Evolutionary conservation across 92 coral and sea anemone species (phyloP).

Genomic region (Meandrina meandrites): DNA sequence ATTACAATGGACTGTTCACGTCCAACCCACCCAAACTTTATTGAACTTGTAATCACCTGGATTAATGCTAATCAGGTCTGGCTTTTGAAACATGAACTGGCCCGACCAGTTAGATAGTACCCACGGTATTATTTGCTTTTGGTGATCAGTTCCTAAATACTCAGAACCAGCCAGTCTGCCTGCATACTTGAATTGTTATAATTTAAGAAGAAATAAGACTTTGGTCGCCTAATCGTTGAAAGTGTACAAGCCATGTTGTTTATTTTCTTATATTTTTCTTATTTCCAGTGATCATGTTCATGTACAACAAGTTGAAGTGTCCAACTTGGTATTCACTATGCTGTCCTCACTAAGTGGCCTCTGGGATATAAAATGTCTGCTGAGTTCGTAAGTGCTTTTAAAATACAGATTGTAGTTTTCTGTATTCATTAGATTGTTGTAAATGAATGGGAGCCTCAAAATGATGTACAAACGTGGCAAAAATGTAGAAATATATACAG

Average conservation of each 20-base stretch:
- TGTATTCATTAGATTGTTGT: background rate
- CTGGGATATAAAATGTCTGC: slow-evolving; percentile 95
- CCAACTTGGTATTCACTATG: slow-evolving; percentile 84
- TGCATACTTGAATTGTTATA: background rate
- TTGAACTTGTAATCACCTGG: too few species aligned
- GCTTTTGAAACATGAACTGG: too few species aligned
- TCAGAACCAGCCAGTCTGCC: background rate
- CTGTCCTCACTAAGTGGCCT: slow-evolving; percentile 84
- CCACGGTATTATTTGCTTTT: too few species aligned
- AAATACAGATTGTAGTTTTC: background rate
- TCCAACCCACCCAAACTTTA: too few species aligned
- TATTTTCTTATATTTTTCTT: background rate
- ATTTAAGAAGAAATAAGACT: background rate
- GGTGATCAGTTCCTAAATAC: background rate
- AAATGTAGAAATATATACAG: too few species aligned
- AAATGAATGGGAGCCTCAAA: too few species aligned
- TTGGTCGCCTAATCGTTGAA: too few species aligned
- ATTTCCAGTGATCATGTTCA: slow-evolving; percentile 56
- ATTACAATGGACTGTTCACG: too few species aligned
- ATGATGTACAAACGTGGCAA: too few species aligned
- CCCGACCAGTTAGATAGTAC: too few species aligned
- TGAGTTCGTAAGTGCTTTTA: slow-evolving; percentile 79
- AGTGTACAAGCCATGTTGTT: background rate
- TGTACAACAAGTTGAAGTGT: slow-evolving; percentile 73
- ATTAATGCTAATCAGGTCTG: too few species aligned